phyloP scores from a whole-genome alignment of 2,797 vertebrate genomes.

The Luscinia luscinia region DNA sequence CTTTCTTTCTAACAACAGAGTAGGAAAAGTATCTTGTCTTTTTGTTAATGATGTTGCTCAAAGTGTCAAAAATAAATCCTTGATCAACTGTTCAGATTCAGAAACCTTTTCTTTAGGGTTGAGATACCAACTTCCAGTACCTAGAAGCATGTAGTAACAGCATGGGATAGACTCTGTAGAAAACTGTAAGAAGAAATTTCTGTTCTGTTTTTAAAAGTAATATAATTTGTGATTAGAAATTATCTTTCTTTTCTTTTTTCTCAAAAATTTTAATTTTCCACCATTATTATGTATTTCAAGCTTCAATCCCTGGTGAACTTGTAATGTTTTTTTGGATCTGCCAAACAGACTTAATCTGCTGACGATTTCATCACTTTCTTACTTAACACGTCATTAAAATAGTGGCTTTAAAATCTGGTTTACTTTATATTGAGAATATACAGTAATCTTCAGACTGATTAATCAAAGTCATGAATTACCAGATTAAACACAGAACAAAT shows the following conservation, averaged over 20 bases:
- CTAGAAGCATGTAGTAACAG: neutral
- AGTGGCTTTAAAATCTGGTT: neutral
- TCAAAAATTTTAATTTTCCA: neutral
- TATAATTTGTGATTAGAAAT: neutral
- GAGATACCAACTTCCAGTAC: neutral
- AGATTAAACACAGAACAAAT: neutral
- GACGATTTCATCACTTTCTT: neutral
- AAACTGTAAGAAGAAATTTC: neutral
- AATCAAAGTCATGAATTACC: neutral
- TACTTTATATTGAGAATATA: neutral
- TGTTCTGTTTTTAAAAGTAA: neutral
- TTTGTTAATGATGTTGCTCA: neutral
- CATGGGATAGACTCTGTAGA: neutral
- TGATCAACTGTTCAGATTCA: neutral
- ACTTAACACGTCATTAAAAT: neutral
- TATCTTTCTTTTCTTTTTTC: neutral
- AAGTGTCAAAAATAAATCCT: neutral
- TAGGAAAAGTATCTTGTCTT: neutral
- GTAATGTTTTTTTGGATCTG: neutral
- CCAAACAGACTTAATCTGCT: neutral
- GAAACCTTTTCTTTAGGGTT: neutral
- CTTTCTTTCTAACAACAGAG: neutral
- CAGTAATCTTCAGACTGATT: neutral
- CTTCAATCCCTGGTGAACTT: neutral
- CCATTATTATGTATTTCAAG: neutral